Conservation (phyloP, 2,113 vertebrate species). For the Atrichornis clamosus region DNA sequence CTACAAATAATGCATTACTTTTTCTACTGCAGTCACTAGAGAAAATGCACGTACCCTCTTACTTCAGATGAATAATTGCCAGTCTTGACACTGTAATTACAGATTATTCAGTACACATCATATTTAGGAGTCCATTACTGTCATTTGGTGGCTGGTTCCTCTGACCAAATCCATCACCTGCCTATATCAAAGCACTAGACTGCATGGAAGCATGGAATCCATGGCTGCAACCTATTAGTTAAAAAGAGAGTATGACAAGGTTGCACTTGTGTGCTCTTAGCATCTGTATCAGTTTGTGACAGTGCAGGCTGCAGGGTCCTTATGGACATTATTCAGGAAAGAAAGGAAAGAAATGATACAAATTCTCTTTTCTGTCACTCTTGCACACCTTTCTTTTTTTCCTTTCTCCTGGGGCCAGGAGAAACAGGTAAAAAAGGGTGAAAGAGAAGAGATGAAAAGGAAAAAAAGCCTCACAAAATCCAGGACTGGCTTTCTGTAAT, state of each 20-base stretch:
- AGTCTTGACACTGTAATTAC: not conserved
- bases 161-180: not conserved
- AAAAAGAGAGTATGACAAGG: accelerated
- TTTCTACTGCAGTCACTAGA: not conserved
- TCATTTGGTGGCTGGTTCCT: not conserved
- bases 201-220: not conserved
- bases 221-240: not conserved
- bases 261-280: not conserved
- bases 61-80: not conserved
- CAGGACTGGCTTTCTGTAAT: not conserved
- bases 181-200: not conserved
- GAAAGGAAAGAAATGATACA: not conserved
- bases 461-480: not conserved
- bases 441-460: not conserved
- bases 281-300: not conserved
- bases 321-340: not conserved
- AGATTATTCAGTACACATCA: not conserved
- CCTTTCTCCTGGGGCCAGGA: accelerated
- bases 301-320: not conserved
- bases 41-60: not conserved
- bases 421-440: not conserved
- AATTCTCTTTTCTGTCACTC: not conserved
- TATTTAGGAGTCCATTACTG: not conserved
- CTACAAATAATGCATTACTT: not conserved
- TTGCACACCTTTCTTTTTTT: not conserved